phyloP scores from a whole-genome alignment of 2,888 invertebrate species.

The Lycaena phlaeas region DNA sequence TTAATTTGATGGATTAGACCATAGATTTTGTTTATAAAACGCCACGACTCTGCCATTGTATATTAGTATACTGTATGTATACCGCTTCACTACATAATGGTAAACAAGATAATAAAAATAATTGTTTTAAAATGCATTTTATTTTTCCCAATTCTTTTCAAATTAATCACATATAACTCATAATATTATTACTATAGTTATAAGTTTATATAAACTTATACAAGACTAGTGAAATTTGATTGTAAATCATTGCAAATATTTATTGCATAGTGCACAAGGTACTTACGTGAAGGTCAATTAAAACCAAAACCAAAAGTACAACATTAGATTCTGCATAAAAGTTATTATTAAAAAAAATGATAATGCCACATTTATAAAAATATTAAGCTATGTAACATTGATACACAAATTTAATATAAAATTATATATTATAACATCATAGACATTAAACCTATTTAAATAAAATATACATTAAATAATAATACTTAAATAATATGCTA shows the following conservation, averaged over 20 bases:
- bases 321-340: too few relatives aligned
- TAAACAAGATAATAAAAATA: constrained; percentile 64
- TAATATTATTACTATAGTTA: too few relatives aligned
- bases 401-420: constrained; percentile 17
- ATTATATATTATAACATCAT: constrained; percentile 35
- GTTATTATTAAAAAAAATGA: too few relatives aligned
- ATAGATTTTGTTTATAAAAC: constrained; percentile 26
- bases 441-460: constrained; percentile 8
- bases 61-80: constrained; percentile 58
- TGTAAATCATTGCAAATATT: too few relatives aligned
- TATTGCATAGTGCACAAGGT: too few relatives aligned
- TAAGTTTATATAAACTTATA: too few relatives aligned
- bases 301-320: constrained; percentile 1
- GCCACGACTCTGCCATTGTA: constrained; percentile 46
- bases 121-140: constrained; percentile 53
- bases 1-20: constrained; percentile 15
- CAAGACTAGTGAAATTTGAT: too few relatives aligned
- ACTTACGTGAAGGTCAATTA: too few relatives aligned
- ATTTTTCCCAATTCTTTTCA: constrained; percentile 28
- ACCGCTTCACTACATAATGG: constrained; percentile 62
- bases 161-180: neutral
- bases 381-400: neutral
- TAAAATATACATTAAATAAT: constrained; percentile 12
- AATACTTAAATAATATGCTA: constrained; percentile 12
- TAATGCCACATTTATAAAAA: neutral